Base-by-base conservation (phyloP, 2,797 vertebrate species). In the Odontamblyopus rebecca region DNA sequence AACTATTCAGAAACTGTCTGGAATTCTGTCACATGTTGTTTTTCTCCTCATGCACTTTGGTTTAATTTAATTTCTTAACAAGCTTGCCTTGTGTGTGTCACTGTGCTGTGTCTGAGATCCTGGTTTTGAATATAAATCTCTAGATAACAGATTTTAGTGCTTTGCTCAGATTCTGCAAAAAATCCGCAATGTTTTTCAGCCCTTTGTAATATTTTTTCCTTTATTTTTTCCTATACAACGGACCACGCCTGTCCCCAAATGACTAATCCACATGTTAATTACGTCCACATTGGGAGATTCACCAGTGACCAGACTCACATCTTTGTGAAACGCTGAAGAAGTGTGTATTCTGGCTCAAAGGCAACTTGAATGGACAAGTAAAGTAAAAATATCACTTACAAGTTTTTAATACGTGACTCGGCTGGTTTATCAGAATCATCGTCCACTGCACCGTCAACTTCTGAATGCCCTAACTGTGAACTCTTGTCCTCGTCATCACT, bases 351-450 rank as follows among this genome's bases (percentile, higher is more conserved):
- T 38, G 35, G 35, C 9, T 38, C 35, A 38, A 9, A 38, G 8
- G 35, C 8, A 38, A 38, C 35, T 38, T 7, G 35, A 8, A 4
- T 56, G n/a, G 23, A 56, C 8, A 12, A 26, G 11, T 2, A 30
- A 11, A 26, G 9, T 1, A 23, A 26, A 0, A 48, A 48, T 16
- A 48, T 48, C n/a, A 96, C 98, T 94, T 91, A 99, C 98, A 98
- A 93, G 83, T 90, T 96, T 89, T 85, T 93, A 75, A 98, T 96
- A 77, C 93, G 96, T 80, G 97, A 98, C 44, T 95, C 95, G 0
- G 93, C 73, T 18, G 95, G 90, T 76, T 70, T 95, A 74, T 92
- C 95, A 59, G 84, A 79, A 32, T 86, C 88, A 76, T 96, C 92
- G 0, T 83, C 57, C 82, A 89, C 91, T 11, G 88, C 30, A 0